These are phyloP conservation scores for Manacus vitellinus DNA, from an alignment of 2,113 vertebrate genomes.

Conservation along the genomic window DNA sequence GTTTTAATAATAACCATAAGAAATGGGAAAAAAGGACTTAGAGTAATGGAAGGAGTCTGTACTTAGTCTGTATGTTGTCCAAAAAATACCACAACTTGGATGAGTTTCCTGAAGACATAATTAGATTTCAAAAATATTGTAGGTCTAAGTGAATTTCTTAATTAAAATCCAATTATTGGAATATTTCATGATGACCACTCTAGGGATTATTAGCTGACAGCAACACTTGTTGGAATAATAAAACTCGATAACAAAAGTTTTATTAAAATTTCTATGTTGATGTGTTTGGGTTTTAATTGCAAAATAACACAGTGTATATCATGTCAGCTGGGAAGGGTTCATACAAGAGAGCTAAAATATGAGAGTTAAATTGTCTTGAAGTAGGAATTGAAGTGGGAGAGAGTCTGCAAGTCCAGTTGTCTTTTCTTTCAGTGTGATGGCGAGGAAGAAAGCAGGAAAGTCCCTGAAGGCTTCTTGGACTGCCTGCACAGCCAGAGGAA, in stretches of 20 bases:
- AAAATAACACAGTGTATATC: background rate
- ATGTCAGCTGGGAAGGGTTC: background rate
- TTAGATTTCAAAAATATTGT: conserved; percentile 50
- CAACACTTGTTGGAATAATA: conserved; percentile 66
- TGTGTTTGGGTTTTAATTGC: background rate
- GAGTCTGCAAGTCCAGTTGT: background rate
- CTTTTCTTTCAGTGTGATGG: background rate
- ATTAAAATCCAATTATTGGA: conserved; percentile 73
- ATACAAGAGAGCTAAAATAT: background rate
- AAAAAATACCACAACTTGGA: conserved; percentile 40
- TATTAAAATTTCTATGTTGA: background rate
- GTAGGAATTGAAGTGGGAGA: background rate
- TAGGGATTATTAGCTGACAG: conserved; percentile 59
- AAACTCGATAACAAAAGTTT: conserved; percentile 60
- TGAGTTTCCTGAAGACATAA: conserved; percentile 50
- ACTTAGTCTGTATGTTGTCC: background rate
- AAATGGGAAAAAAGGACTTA: background rate
- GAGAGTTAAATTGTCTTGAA: background rate
- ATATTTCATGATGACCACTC: conserved; percentile 51
- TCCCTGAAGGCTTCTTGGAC: background rate
- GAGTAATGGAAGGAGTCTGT: conserved; percentile 14
- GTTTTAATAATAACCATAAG: conserved; percentile 45
- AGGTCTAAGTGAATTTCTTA: conserved; percentile 66
- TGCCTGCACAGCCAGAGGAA: background rate
- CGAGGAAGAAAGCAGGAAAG: background rate